A percentile compares a stretch with the other conserved stretches of the same genome.
Evolutionary conservation across 1,140 invertebrate genomes (phyloP).

Genomic region (Drusus annulatus): DNA sequence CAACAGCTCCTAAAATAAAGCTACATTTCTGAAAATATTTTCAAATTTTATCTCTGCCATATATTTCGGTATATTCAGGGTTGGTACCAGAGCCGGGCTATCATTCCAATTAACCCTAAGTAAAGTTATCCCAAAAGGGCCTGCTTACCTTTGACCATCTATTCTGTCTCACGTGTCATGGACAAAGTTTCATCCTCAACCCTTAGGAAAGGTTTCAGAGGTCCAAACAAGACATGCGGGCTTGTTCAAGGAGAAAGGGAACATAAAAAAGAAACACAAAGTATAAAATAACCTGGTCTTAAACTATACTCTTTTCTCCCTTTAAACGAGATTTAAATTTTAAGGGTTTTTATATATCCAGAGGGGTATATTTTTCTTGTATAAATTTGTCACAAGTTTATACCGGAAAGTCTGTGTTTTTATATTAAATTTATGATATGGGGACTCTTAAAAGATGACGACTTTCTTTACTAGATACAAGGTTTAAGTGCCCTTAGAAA

Average conservation of each 20-base stretch:
- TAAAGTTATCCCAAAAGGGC: slow-evolving; percentile 46
- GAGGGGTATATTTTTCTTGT: too few relatives aligned
- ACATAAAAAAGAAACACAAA: neutral
- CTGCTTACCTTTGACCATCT: slow-evolving; percentile 39
- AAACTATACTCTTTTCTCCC: neutral
- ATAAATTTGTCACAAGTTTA: too few relatives aligned
- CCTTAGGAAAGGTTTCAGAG: neutral
- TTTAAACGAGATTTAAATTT: too few relatives aligned
- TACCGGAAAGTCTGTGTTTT: too few relatives aligned
- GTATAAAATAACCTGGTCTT: neutral
- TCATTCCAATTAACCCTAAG: slow-evolving; percentile 51
- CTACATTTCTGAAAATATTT: too few relatives aligned
- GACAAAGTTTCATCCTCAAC: slow-evolving; percentile 1
- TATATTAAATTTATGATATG: too few relatives aligned
- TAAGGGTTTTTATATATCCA: too few relatives aligned
- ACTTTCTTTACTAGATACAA: too few relatives aligned
- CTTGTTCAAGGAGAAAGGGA: neutral
- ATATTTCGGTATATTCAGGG: neutral
- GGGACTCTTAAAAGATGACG: too few relatives aligned
- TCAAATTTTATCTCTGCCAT: too few relatives aligned
- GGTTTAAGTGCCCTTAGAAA: too few relatives aligned
- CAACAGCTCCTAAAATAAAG: too few relatives aligned
- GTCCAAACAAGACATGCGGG: slow-evolving; percentile 6
- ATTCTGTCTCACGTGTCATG: slow-evolving; percentile 32
- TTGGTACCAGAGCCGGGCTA: neutral